Percentiles rank a stretch among this genome's conserved stretches.
Evolutionary conservation across 2,888 invertebrate species (phyloP).

Genomic region (Sinohyriopsis cumingii): DNA sequence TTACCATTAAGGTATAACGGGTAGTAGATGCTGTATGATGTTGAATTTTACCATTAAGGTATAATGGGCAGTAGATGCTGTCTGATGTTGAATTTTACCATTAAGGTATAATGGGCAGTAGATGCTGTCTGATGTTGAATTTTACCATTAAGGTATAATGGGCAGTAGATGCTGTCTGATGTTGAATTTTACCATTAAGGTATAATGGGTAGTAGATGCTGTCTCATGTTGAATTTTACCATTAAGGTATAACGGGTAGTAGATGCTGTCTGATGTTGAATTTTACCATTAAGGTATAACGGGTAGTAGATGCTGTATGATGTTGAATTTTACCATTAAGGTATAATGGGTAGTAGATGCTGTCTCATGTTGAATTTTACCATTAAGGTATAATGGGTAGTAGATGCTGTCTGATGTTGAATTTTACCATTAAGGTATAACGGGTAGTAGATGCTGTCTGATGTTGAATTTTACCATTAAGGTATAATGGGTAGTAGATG

Average conservation of each 20-base stretch:
- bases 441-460: slow-evolving; percentile 79
- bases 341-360: slow-evolving; percentile 74
- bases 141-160: slow-evolving; percentile 93
- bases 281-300: slow-evolving; percentile 92
- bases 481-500: slow-evolving; percentile 74
- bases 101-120: slow-evolving; percentile 80
- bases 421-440: slow-evolving; percentile 94
- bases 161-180: slow-evolving; percentile 85
- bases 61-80: slow-evolving; percentile 76
- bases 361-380: slow-evolving; percentile 99
- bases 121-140: slow-evolving; percentile 98
- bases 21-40: slow-evolving; percentile 88
- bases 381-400: slow-evolving; percentile 82
- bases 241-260: slow-evolving; percentile 82
- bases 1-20: slow-evolving; percentile 89
- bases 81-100: slow-evolving; percentile 98
- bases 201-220: slow-evolving; percentile 75
- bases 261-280: slow-evolving; percentile 98
- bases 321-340: slow-evolving; percentile 99
- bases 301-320: slow-evolving; percentile 82
- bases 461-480: slow-evolving; percentile 99
- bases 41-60: slow-evolving; percentile 98
- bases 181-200: slow-evolving; percentile 98
- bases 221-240: slow-evolving; percentile 98
- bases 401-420: slow-evolving; percentile 96